A percentile compares a stretch with the other conserved stretches of the same genome.
phyloP scores from a whole-genome alignment of 2,113 vertebrate genomes.

The Corythoichthys intestinalis region DNA sequence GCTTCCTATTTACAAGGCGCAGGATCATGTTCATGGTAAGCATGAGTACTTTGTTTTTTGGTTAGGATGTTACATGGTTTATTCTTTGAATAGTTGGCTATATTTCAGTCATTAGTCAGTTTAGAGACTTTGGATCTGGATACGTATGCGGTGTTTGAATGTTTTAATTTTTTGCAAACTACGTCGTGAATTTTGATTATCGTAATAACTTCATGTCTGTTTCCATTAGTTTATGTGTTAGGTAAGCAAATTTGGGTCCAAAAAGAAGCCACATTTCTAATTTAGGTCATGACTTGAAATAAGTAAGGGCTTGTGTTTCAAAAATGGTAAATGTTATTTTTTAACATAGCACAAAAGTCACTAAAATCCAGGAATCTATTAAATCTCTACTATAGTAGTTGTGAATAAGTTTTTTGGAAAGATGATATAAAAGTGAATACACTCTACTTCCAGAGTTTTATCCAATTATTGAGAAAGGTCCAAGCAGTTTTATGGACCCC shows the following conservation, averaged over 20 bases:
- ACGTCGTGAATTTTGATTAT: not conserved
- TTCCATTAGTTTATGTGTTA: not conserved
- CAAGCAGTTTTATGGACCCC: constrained; percentile 48
- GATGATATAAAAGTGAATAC: not conserved
- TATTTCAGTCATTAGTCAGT: no score
- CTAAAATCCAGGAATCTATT: not conserved
- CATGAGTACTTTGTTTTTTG: not conserved
- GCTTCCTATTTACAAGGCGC: constrained; percentile 53
- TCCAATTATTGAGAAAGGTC: constrained; percentile 59
- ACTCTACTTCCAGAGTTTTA: constrained; percentile 56
- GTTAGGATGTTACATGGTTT: not conserved
- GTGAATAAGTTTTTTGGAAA: not conserved
- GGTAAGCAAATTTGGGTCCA: not conserved
- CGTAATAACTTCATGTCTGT: not conserved
- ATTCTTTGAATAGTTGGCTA: no score
- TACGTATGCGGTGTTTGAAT: not conserved
- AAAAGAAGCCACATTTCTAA: not conserved
- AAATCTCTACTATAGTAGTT: not conserved
- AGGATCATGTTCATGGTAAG: constrained; percentile 73
- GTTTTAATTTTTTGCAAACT: not conserved
- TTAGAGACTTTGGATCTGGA: not conserved
- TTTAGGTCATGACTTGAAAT: not conserved
- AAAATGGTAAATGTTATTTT: not conserved
- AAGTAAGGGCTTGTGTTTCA: not conserved
- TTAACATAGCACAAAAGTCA: not conserved